Evolutionary conservation across 2,888 invertebrate species (phyloP).

Genomic region (Acrobasis consociella): DNA sequence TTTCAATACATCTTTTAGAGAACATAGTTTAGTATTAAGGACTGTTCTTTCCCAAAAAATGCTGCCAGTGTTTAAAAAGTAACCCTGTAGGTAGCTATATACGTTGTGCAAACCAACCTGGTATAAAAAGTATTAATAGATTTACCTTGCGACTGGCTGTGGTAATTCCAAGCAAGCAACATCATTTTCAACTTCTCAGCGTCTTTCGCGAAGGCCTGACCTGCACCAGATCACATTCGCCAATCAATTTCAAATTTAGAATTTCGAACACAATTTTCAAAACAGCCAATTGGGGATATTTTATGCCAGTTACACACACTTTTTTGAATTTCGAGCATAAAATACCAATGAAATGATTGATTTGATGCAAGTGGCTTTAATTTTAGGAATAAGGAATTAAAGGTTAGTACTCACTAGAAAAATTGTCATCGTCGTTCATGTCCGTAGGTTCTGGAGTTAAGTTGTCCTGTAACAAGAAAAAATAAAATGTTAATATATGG

Average conservation of each 20-base stretch:
- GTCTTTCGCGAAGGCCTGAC: slow-evolving; percentile 87
- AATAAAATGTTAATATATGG: background rate
- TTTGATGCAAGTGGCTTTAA: slow-evolving; percentile 79
- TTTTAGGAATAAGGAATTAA: slow-evolving; percentile 9
- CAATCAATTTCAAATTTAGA: slow-evolving; percentile 69
- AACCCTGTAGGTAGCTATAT: too few relatives aligned
- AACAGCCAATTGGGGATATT: slow-evolving; percentile 62
- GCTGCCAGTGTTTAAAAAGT: too few relatives aligned
- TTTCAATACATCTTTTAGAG: too few relatives aligned
- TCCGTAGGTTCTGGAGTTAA: slow-evolving; percentile 87
- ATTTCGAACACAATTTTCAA: slow-evolving; percentile 33
- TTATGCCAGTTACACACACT: slow-evolving; percentile 45
- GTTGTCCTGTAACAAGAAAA: slow-evolving; percentile 86
- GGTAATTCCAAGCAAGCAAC: slow-evolving; percentile 94
- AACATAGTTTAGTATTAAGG: too few relatives aligned
- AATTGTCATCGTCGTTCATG: slow-evolving; percentile 87
- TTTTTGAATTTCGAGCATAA: slow-evolving; percentile 46
- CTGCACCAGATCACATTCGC: slow-evolving; percentile 81
- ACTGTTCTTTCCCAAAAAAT: too few relatives aligned
- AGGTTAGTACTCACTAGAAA: slow-evolving; percentile 82
- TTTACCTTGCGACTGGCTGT: slow-evolving; percentile 88
- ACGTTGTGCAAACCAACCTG: too few relatives aligned
- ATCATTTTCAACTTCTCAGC: slow-evolving; percentile 94
- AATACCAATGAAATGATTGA: slow-evolving; percentile 63
- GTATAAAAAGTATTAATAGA: background rate